Evolutionary conservation across 37 sponge, comb jelly and placozoan species (phyloP).

Genomic region (Chondrosia reniformis): DNA sequence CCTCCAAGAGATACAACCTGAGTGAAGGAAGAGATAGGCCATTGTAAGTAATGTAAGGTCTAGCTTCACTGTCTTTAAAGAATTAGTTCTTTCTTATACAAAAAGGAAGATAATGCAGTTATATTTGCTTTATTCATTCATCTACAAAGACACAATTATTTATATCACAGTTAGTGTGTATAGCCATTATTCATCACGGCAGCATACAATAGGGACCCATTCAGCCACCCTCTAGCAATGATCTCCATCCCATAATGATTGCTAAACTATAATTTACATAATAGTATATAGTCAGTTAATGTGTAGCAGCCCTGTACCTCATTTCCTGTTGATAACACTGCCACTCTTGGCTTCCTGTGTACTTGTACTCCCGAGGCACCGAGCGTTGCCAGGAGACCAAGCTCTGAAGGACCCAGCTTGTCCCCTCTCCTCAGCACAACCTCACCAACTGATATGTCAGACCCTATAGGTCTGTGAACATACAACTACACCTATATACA

Average conservation of each 20-base stretch:
- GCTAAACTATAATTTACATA: neutral
- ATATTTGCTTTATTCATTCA: too few species aligned
- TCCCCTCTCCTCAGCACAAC: conserved; percentile 55
- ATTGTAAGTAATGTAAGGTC: too few species aligned
- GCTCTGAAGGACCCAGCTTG: conserved; percentile 72
- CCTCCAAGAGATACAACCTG: conserved; percentile 66
- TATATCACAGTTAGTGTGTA: too few species aligned
- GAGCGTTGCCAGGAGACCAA: conserved; percentile 84
- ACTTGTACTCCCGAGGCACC: conserved; percentile 67
- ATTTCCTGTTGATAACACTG: conserved; percentile 91
- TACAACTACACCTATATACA: too few species aligned
- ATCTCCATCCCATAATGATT: neutral
- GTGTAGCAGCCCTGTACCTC: conserved; percentile 61
- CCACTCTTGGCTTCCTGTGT: conserved; percentile 56
- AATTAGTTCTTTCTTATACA: too few species aligned
- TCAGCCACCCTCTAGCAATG: too few species aligned
- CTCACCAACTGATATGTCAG: conserved; percentile 80
- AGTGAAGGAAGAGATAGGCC: too few species aligned
- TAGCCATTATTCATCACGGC: too few species aligned
- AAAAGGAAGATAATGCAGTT: too few species aligned
- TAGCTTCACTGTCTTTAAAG: too few species aligned
- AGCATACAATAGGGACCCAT: too few species aligned
- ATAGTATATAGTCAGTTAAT: neutral
- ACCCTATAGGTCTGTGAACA: conserved; percentile 85
- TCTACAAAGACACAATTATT: too few species aligned